Conservation (phyloP, 2,113 vertebrate species). For the Dicentrarchus labrax region DNA sequence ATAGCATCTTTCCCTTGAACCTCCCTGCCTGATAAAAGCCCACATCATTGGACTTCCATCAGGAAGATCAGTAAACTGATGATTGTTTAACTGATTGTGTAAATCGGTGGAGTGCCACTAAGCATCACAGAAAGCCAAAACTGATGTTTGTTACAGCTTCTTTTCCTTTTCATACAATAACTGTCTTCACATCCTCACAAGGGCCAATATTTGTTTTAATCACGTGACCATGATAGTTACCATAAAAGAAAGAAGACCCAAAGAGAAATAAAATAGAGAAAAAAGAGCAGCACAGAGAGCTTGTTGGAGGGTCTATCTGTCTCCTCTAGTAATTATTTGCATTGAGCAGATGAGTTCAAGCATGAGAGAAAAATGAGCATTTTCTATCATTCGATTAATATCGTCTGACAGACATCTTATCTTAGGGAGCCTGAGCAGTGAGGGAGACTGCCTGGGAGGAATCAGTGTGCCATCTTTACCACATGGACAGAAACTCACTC, state of each 20-base stretch:
- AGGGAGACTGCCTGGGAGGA: slow-evolving; percentile 23
- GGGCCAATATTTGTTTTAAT: neutral
- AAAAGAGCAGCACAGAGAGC: slow-evolving; percentile 32
- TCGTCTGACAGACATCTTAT: slow-evolving; percentile 49
- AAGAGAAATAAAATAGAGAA: neutral
- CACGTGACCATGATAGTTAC: neutral
- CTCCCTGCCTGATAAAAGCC: neutral
- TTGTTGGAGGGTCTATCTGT: slow-evolving; percentile 3
- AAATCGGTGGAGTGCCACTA: neutral
- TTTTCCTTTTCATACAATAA: neutral
- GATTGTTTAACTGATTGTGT: neutral
- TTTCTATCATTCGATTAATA: slow-evolving; percentile 51
- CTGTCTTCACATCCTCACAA: neutral
- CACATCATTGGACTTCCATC: neutral
- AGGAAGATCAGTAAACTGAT: neutral
- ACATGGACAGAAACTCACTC: slow-evolving; percentile 7
- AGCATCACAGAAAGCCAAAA: neutral
- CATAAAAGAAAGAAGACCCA: slow-evolving; percentile 3
- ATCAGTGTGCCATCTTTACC: slow-evolving; percentile 19
- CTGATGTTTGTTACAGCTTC: too few species aligned
- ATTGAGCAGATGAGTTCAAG: slow-evolving; percentile 15
- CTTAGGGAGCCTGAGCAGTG: slow-evolving; percentile 27
- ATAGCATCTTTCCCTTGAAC: neutral
- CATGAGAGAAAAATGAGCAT: neutral
- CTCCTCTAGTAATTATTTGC: slow-evolving; percentile 30